phyloP scores from a whole-genome alignment of 2,797 vertebrate species.

The Myioborus melanocephalus region DNA sequence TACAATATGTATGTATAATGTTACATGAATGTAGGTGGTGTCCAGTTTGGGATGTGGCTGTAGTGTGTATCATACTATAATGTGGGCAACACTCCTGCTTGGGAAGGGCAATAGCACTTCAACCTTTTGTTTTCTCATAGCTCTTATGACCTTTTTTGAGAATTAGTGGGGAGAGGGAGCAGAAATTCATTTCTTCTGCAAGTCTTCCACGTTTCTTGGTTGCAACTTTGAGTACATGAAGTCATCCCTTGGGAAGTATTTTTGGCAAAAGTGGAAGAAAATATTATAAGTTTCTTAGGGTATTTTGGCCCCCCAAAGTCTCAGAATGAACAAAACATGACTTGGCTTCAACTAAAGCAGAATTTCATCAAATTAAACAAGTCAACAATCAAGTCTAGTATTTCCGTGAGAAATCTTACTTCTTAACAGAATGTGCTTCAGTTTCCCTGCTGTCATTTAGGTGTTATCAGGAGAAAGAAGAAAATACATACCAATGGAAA shows the following conservation, averaged over 20 bases:
- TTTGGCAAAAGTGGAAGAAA: background rate
- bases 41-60: background rate
- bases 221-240: background rate
- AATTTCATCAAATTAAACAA: background rate
- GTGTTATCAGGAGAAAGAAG: background rate
- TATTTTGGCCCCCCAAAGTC: background rate
- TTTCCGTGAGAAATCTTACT: background rate
- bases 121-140: background rate
- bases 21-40: background rate
- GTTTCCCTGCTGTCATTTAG: slow-evolving; percentile 21
- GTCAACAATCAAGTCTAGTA: background rate
- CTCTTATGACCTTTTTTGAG: background rate
- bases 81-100: background rate
- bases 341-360: background rate
- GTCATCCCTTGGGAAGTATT: background rate
- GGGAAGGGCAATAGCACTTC: background rate
- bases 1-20: background rate
- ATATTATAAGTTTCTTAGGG: background rate
- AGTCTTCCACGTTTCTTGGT: background rate
- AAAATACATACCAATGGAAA: background rate
- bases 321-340: background rate
- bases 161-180: background rate
- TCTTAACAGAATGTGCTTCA: background rate
- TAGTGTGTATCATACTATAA: background rate
- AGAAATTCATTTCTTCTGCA: background rate